These are phyloP conservation scores for Paedocypris sp. DNA, from an alignment of 2,113 vertebrate species.

Conservation along the genomic window DNA sequence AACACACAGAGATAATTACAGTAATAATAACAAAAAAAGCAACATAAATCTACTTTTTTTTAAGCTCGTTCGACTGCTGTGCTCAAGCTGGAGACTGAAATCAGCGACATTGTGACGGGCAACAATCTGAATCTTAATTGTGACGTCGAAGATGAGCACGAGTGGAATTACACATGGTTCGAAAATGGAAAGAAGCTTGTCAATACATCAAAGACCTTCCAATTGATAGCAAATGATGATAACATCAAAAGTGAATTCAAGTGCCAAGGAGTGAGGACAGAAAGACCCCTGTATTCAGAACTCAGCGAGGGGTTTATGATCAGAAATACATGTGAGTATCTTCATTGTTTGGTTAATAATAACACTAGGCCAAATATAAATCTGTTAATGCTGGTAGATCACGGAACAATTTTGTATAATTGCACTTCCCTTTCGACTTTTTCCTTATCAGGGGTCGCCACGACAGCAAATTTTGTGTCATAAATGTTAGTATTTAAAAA, in stretches of 20 bases:
- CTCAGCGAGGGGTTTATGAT: conserved; percentile 35
- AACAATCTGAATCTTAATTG: conserved; percentile 49
- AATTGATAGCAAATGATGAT: conserved; percentile 41
- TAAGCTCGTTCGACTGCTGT: conserved; percentile 43
- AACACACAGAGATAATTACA: no score
- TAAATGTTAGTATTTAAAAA: no score
- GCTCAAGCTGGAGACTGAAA: conserved; percentile 44
- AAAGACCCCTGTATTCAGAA: conserved; percentile 40
- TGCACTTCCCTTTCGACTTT: no score
- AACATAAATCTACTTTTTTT: conserved; percentile 3
- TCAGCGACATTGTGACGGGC: conserved; percentile 52
- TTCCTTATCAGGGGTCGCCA: no score
- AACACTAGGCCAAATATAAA: no score
- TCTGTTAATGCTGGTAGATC: no score
- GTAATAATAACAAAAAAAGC: no score
- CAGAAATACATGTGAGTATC: conserved; percentile 52
- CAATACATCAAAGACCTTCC: neutral
- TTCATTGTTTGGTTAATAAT: no score
- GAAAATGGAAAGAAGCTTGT: rapidly evolving
- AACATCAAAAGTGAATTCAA: conserved; percentile 42
- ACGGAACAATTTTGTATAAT: no score
- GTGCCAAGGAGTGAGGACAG: conserved; percentile 32
- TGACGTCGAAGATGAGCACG: conserved; percentile 15
- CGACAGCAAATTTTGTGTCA: no score
- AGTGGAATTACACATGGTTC: conserved; percentile 59